Base-by-base conservation (phyloP, 2,888 invertebrate genomes). In the Pseudeuparius sepicola region DNA sequence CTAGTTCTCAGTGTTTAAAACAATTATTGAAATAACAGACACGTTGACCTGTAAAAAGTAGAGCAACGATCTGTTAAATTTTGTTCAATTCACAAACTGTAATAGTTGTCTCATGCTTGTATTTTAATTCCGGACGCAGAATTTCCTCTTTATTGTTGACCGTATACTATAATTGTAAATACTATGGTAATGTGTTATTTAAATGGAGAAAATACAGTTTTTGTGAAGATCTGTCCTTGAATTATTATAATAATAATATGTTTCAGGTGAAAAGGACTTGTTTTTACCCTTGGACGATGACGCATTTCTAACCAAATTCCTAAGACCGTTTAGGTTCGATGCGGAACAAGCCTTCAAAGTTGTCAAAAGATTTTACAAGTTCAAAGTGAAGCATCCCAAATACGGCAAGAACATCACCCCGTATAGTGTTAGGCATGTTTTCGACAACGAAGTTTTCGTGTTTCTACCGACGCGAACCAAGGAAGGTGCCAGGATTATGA, bases 261-360 rank as follows among this genome's bases (percentile, higher is more conserved):
- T n/a, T n/a, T n/a, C n/a, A 83, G 84, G 59, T 32, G 81, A 83
- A 48, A 61, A 68, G 24, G 59, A 68, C 18, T 60, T 84, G 1
- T 56, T 65, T 17, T 61, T 81, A 32, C 83, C 83, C 0, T 47
- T 70, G n/a, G 74, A 80, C 31, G 72, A 74, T 41, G 83, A 84
- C 49, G 73, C 75, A 2, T 88, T 75, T 52, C 67, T 87, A 27
- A 61, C 75, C 39, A 78, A 82, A 60, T 92, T 88, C 55, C 64
- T 92, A 27, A 70, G 92, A 38, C 89, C 89, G 0, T 79, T 83
- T 53, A 87, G 89, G 61, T 92, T 80, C 62, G 85, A 90, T 55
- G 73, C 86, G 1, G 79, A 85, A 31, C 78, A 85, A 47, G 80
- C 89, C 3, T 77, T 81, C 43, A 74, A 75, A 58, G 66, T 82